These are phyloP conservation scores for Harpegnathos saltator DNA, from an alignment of 1,140 invertebrate genomes.

Conservation along the genomic window DNA sequence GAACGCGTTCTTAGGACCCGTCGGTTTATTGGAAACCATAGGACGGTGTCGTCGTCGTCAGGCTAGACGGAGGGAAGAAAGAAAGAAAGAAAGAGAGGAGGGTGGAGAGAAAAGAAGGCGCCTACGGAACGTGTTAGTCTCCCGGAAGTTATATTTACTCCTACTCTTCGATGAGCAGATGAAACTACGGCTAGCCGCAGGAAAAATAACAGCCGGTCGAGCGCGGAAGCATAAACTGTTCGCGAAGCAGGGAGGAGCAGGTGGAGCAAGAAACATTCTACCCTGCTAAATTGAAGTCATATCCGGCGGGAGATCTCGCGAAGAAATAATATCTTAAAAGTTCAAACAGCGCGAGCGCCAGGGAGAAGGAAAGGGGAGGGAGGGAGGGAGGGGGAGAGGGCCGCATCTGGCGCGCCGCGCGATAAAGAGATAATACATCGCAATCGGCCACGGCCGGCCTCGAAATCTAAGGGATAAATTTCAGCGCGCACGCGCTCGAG, in stretches of 20 bases:
- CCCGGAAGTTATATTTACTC: constrained; percentile 45
- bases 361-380: too few relatives aligned
- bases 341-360: too few relatives aligned
- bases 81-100: not conserved
- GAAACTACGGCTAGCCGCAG: constrained; percentile 39
- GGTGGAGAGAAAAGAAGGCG: constrained; percentile 9
- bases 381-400: not conserved
- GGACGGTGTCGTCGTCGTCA: constrained; percentile 37
- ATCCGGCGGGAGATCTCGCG: not conserved
- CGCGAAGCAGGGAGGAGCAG: not conserved
- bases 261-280: constrained; percentile 15
- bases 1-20: constrained; percentile 23
- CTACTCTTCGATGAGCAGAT: constrained; percentile 20
- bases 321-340: constrained; percentile 42
- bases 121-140: constrained; percentile 45
- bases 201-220: constrained; percentile 30
- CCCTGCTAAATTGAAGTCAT: constrained; percentile 18
- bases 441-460: constrained; percentile 19
- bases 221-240: constrained; percentile 39
- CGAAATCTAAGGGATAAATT: constrained; percentile 50
- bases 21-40: constrained; percentile 66
- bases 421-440: constrained; percentile 55
- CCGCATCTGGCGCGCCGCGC: constrained; percentile 26
- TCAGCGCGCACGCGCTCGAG: not conserved
- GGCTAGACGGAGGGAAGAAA: not conserved